Evolutionary conservation across 2,113 vertebrate genomes (phyloP).

Genomic region (Apaloderma vittatum): DNA sequence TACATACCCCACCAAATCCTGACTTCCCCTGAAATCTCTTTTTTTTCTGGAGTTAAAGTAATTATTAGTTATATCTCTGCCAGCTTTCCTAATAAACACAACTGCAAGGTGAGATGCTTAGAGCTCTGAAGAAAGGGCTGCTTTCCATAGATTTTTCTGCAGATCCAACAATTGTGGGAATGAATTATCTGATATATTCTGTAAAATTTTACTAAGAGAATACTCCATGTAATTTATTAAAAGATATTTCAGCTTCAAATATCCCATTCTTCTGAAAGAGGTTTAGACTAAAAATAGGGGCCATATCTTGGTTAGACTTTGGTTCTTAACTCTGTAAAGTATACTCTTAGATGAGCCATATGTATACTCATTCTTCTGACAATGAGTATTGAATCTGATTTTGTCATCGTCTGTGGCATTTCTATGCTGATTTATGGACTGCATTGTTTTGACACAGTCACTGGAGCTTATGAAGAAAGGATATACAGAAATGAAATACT

Average conservation of each 20-base stretch:
- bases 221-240: background rate
- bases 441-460: background rate
- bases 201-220: background rate
- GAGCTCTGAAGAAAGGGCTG: fast-evolving
- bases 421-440: background rate
- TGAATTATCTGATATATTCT: background rate
- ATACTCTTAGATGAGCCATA: background rate
- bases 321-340: fast-evolving
- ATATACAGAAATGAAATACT: background rate
- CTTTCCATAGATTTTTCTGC: background rate
- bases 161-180: background rate
- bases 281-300: background rate
- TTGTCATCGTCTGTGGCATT: background rate
- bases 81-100: background rate
- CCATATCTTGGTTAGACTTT: background rate
- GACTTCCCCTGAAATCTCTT: too few species aligned
- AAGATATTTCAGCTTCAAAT: background rate
- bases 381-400: background rate
- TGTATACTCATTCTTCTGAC: background rate
- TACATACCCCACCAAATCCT: background rate
- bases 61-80: fast-evolving
- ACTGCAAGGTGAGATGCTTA: background rate
- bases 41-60: background rate
- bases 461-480: background rate
- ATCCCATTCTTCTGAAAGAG: background rate